Conservation (phyloP, 2,888 invertebrate species). For the Dinocampus coccinellae region DNA sequence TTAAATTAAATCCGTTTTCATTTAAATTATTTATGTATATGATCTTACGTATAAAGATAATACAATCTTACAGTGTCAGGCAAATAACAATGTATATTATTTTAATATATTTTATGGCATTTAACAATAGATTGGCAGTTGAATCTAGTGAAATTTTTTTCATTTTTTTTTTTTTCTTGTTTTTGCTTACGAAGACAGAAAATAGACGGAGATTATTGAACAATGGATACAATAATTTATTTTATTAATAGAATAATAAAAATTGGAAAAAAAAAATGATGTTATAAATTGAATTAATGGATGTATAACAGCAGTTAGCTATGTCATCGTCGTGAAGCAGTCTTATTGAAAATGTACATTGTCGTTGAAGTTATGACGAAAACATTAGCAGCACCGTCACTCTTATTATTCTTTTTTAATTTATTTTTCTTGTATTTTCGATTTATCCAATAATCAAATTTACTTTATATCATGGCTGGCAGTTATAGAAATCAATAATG, state of each 20-base stretch:
- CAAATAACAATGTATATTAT: slow-evolving; percentile 54
- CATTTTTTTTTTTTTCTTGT: slow-evolving; percentile 23
- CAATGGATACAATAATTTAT: slow-evolving; percentile 23
- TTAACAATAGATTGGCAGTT: slow-evolving; percentile 61
- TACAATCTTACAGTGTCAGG: slow-evolving; percentile 50
- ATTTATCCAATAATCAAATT: neutral
- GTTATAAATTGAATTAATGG: slow-evolving; percentile 48
- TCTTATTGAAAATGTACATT: slow-evolving; percentile 56
- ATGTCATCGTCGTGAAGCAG: slow-evolving; percentile 56
- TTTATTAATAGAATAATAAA: slow-evolving; percentile 17
- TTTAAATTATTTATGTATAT: neutral
- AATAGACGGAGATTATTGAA: slow-evolving; percentile 19
- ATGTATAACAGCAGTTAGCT: slow-evolving; percentile 49
- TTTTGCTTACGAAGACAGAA: slow-evolving; percentile 11
- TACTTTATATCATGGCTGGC: slow-evolving; percentile 31
- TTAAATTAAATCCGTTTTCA: neutral
- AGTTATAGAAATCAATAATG: slow-evolving; percentile 38
- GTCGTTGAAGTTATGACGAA: neutral
- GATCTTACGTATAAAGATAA: slow-evolving; percentile 23
- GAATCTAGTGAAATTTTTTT: slow-evolving; percentile 48
- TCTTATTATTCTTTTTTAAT: neutral
- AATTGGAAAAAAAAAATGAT: slow-evolving; percentile 43
- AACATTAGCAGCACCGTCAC: slow-evolving; percentile 42
- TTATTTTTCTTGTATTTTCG: neutral
- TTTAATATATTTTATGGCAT: slow-evolving; percentile 55